Base-by-base conservation (phyloP, 2,113 vertebrate genomes). In the Promerops cafer region DNA sequence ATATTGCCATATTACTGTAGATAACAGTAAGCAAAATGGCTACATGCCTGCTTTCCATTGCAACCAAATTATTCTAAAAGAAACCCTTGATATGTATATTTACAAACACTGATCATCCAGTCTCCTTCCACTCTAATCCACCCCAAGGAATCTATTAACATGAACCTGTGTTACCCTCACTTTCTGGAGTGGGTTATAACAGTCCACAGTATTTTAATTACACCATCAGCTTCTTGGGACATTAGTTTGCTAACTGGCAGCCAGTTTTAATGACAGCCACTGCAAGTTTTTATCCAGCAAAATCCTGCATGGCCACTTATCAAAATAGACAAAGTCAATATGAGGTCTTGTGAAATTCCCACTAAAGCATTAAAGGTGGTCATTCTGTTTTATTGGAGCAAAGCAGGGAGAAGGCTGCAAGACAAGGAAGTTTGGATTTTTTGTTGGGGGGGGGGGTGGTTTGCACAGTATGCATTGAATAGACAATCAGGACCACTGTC, bases 401-500 rank as follows among this genome's bases (percentile, higher is more conserved):
- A 65, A 15, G 5, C 17, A 88, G 31, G 18, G 39, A 94, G 33
- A 10, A 49, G 27, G 10, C 56, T 54, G 26, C 24, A 66, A 78
- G n/a, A 65, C 28, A 74, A 77, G 69, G 18, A 17, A 53, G 6
- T 53, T 69, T 30, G 22, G 42, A 27, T 37, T 63, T 21, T 57
- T n/a, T 68, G 1, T 16, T 31, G 31, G 30, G 16, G 8, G 16
- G 5, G 20, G 4, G 7, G 7, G 7, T 2, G 1, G 12, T 40
- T 76, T 77, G 26, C 47, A 18, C 17, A 42, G 3, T 16, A 33
- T 24, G 9, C 4, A 22, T 77, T 61, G 64, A 50, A 57, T 13
- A 74, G 17, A 81, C 8, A 80, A 7, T 22, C n/a, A 70, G 10
- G 30, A 6, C 30, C 22, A 39, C 13, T 83, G 12, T 15, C 30